Base-by-base conservation (phyloP, 2,797 vertebrate genomes). In the Euthynnus affinis region DNA sequence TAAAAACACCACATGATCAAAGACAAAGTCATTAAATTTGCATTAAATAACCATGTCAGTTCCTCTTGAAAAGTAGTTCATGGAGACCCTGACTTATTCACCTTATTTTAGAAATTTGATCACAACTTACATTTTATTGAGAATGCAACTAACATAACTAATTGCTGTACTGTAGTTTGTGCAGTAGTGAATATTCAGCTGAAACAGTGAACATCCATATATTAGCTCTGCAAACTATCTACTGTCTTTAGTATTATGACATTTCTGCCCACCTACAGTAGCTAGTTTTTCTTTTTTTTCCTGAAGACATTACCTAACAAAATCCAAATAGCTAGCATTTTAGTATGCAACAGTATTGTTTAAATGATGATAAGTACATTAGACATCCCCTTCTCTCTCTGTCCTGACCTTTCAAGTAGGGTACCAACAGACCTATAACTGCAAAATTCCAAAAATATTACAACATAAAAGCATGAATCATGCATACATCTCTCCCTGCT, bases 391-490 rank as follows among this genome's bases (percentile, higher is more conserved):
- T 13, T 15, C 46, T 23, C 18, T 32, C 64, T 58, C 22, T 48
- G 40, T 66, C 20, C 9, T 73, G 64, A 70, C 71, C 64, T 66
- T 71, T 76, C 42, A 5, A 0, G 59, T 42, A 12, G 48, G 34
- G 15, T 46, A 29, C 9, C 20, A 34, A 63, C 71, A 18, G 23
- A 27, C 67, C 27, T 71, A 61, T 52, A 55, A 68, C 51, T 56
- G 12, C 23, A 48, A 23, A 42, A 22, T 48, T 59, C 25, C 52
- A 37, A 48, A 67, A 74, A n/a, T 62, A 71, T 51, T 18, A 80
- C 44, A 62, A 61, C 46, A 58, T 29, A 75, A 78, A 52, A 0
- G 37, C 20, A 2, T 14, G 8, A 15, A 34, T 8, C 42, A n/a
- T 29, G 18, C 22, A 42, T 64, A 48, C 52, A 67, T 42, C 32